phyloP scores from a whole-genome alignment of 1,140 invertebrate genomes.

The Calephelis virginiensis region DNA sequence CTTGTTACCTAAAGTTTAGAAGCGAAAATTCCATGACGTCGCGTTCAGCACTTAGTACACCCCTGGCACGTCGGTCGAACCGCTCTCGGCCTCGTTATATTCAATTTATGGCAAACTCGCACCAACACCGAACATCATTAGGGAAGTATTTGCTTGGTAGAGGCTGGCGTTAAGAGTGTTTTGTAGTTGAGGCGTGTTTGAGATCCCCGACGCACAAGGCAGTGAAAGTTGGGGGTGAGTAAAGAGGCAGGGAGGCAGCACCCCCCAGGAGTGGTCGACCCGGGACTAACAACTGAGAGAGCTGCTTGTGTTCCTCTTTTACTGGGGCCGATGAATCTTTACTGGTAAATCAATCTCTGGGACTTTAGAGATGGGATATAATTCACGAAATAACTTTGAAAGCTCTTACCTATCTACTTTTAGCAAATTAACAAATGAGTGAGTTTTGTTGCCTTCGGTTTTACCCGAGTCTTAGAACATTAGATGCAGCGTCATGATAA shows the following conservation, averaged over 20 bases:
- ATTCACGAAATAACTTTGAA: background rate
- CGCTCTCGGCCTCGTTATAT: constrained; percentile 62
- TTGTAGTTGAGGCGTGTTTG: constrained; percentile 45
- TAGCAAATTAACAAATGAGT: too few species aligned
- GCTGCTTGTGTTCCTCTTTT: constrained; percentile 72
- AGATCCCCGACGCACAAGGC: constrained; percentile 71
- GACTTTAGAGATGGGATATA: background rate
- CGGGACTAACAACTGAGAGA: constrained; percentile 67
- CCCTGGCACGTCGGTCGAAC: constrained; percentile 62
- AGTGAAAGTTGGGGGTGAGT: constrained; percentile 70
- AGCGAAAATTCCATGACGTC: constrained; percentile 41
- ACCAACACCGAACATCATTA: constrained; percentile 36
- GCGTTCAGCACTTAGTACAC: constrained; percentile 55
- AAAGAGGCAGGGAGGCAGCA: constrained; percentile 50
- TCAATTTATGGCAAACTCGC: constrained; percentile 43
- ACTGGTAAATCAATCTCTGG: constrained; percentile 7
- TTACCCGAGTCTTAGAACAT: too few species aligned
- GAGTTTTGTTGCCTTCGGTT: too few species aligned
- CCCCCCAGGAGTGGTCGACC: constrained; percentile 69
- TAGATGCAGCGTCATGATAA: too few species aligned
- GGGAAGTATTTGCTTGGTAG: constrained; percentile 36
- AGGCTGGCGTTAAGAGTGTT: constrained; percentile 45
- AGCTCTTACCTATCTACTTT: background rate
- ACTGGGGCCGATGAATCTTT: constrained; percentile 42
- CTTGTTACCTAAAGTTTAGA: constrained; percentile 38